Evolutionary conservation across 2,797 vertebrate species (phyloP), one percentile per base, ranked within the genome.

Genomic region (Loris lydekkerianus): DNA sequence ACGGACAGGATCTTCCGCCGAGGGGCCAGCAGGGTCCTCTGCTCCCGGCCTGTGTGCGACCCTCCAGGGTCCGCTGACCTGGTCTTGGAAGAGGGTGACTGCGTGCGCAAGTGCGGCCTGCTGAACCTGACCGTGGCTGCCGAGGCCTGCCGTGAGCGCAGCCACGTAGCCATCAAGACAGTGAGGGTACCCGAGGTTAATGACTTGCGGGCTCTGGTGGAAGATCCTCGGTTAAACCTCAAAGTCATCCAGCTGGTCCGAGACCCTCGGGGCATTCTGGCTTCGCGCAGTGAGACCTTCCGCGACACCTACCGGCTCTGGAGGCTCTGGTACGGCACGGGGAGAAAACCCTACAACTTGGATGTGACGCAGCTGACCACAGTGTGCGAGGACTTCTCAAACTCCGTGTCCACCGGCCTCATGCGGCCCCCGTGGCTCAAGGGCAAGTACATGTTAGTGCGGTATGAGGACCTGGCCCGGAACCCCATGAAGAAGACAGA

Each of bases 201-300:
- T 0, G 99, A 99, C 97, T 97, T 99, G 18, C 98, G 99, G 2
- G 99, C 99, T 0, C 97, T 99, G 97, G 99, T 99, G 18, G 99
- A 99, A 94, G 99, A 99, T 97, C 99, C 99, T 0, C 98, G 99
- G 89, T 98, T 99, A 20, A 99, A 99, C 95, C 98, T 99, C 97
- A 99, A 99, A 98, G 99, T 99, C 95, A 99, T 99, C 97, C 99
- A 99, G 96, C 98, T 99, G 37, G 99, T 99, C 86, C 98, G 99
- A 56, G 99, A 99, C 97, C 99, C 99, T 0, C 99, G 99, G 1
- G 99, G 99, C 5, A 99, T 99, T 96, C 98, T 99, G 95, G 99
- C 99, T 0, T 99, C 99, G 4, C 98, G 99, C 81, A 99, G 99
- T 0, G 99, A 99, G 98, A 99, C 99, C 3, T 99, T 99, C 98